These are phyloP conservation scores for Amblyteles armatorius DNA, from an alignment of 2,888 invertebrate genomes.

Conservation along the genomic window DNA sequence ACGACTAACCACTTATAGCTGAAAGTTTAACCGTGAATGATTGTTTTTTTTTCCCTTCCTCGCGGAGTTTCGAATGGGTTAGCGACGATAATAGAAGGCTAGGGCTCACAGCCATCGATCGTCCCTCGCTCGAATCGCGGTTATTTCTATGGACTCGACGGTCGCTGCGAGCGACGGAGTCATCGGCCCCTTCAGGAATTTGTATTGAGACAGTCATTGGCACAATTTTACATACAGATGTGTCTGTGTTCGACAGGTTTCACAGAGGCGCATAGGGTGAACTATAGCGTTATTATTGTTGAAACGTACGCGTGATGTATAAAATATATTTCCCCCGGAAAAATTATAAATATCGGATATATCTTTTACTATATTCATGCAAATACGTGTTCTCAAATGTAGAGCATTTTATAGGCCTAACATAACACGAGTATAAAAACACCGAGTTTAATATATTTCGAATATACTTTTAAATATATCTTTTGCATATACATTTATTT, in stretches of 20 bases:
- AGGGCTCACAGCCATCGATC: constrained; percentile 26
- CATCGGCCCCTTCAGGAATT: constrained; percentile 1
- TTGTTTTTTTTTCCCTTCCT: not conserved
- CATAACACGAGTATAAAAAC: too few species aligned
- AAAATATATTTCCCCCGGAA: too few species aligned
- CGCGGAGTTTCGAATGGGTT: constrained; percentile 21
- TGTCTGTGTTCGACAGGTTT: not conserved
- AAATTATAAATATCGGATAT: too few species aligned
- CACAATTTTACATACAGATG: not conserved
- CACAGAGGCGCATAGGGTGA: not conserved
- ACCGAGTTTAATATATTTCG: too few species aligned
- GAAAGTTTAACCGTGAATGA: constrained; percentile 17
- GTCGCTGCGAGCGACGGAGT: not conserved
- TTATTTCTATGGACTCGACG: constrained; percentile 32
- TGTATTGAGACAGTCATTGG: constrained; percentile 17
- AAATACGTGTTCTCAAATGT: not conserved
- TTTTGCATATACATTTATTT: too few species aligned
- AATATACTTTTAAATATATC: too few species aligned
- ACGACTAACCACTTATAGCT: not conserved
- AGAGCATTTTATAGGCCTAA: not conserved
- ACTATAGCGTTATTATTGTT: not conserved
- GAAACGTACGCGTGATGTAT: too few species aligned
- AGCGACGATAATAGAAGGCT: constrained; percentile 33
- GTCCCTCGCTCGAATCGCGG: constrained; percentile 25
- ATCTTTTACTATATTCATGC: too few species aligned